Base-by-base conservation (phyloP, 1,140 invertebrate genomes). In the Belonocnema kinseyi region DNA sequence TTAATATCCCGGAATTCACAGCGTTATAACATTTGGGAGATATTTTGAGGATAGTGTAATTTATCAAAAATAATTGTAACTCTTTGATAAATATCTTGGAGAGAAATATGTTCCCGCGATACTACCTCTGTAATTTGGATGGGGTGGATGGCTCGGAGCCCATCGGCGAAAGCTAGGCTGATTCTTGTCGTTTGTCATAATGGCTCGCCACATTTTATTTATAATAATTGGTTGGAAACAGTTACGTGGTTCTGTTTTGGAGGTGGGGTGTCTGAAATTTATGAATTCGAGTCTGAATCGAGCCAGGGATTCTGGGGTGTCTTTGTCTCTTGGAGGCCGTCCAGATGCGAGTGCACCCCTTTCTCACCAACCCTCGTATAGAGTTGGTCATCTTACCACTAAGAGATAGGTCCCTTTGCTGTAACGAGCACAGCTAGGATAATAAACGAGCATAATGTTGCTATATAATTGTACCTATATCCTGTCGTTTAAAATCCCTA, bases 201-300 rank as follows among this genome's bases (percentile, higher is more conserved):
- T 81, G 81, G 77, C 80, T 86, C 83, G 84, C 84, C 83, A 86
- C 86, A 87, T 88, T 89, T 88, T 88, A 89, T 88, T 89, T 89
- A 88, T 88, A 89, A 89, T 89, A 89, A 89, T 89, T 88, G 88
- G 87, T 88, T 88, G 79, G 86, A 87, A 89, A 89, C 88, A 88
- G 88, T 89, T 89, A 88, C 82, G 86, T 76, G 84, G 82, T 86
- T 85, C 82, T 85, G 74, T 76, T 81, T 85, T 79, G 80, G 21
- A 84, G 82, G 73, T 78, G 78, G 77, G 80, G 82, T 72, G 74
- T 70, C 74, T 46, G 78, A 81, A 84, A 89, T 89, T 89, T 89
- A 89, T 89, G 87, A 88, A 89, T 87, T 89, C 84, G 81, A 72
- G 73, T 72, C 79, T 73, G 78, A 70, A 80, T 61, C 82, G 77